Percentiles rank a stretch among this genome's conserved stretches.
Evolutionary conservation across 2,113 vertebrate species (phyloP).

Genomic region (Dasyurus viverrinus): DNA sequence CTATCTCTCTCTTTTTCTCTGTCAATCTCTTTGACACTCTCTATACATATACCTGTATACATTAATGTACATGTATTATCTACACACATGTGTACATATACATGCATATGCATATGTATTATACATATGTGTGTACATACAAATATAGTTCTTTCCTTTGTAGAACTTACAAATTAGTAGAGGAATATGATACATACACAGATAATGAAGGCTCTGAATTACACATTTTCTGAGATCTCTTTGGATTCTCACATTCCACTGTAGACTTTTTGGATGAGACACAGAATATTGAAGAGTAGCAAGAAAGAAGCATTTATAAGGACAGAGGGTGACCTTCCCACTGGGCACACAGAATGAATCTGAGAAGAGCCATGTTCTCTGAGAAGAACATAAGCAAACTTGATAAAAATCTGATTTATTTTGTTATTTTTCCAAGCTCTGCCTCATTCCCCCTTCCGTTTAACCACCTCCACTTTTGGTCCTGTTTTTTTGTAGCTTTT

Average conservation of each 20-base stretch:
- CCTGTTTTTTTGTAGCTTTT: not conserved
- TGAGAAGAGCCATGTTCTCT: not conserved
- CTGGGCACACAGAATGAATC: not conserved
- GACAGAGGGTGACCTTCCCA: not conserved
- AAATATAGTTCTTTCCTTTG: not conserved
- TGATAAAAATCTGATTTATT: not conserved
- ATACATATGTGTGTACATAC: not conserved
- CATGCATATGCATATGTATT: too few species aligned
- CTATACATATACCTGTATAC: too few species aligned
- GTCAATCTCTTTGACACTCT: too few species aligned
- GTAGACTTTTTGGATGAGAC: not conserved
- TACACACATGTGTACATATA: too few species aligned
- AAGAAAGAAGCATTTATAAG: not conserved
- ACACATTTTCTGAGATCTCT: not conserved
- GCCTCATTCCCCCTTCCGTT: not conserved
- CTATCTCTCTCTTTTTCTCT: too few species aligned
- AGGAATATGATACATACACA: not conserved
- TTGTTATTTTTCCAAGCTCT: not conserved
- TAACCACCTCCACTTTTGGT: not conserved
- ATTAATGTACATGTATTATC: too few species aligned
- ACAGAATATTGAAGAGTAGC: not conserved
- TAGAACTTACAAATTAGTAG: not conserved
- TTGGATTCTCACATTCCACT: not conserved
- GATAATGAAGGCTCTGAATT: not conserved
- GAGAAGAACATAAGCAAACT: not conserved